Percentiles rank a stretch among this genome's conserved stretches.
phyloP scores from a whole-genome alignment of 2,797 vertebrate species.

The Kryptopterus vitreolus region DNA sequence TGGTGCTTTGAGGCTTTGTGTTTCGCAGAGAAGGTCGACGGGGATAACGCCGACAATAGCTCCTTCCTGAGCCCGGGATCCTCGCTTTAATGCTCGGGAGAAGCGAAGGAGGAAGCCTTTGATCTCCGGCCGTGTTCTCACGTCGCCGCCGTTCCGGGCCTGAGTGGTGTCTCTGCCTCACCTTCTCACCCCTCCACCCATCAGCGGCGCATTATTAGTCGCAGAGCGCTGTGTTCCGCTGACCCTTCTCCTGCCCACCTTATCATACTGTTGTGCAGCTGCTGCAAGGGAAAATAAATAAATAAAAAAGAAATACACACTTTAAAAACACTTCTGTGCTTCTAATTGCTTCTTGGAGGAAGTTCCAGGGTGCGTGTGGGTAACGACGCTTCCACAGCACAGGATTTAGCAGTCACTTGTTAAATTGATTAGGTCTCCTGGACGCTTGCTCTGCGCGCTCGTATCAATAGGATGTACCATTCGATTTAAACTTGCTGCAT shows the following conservation, averaged over 20 bases:
- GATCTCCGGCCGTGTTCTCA: not conserved
- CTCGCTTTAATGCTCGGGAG: not conserved
- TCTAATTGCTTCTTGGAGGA: constrained; percentile 46
- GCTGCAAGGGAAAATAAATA: too few species aligned
- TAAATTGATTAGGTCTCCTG: constrained; percentile 17
- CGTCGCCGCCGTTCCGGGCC: not conserved
- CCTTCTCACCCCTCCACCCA: constrained; percentile 27
- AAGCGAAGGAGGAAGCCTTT: constrained; percentile 4
- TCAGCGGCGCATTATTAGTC: constrained; percentile 50
- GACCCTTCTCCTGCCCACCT: constrained; percentile 37
- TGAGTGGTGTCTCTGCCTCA: not conserved
- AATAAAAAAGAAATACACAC: constrained; percentile 2
- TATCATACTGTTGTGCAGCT: constrained; percentile 33
- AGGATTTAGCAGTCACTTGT: constrained; percentile 15
- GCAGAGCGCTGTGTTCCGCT: constrained; percentile 34
- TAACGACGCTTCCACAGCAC: constrained; percentile 1
- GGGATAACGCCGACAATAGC: not conserved
- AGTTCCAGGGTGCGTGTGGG: not conserved
- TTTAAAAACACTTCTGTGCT: constrained; percentile 42
- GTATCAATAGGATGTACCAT: not conserved
- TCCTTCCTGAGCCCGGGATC: not conserved
- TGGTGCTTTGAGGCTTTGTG: not conserved
- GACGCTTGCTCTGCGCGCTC: not conserved
- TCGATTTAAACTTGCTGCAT: not conserved
- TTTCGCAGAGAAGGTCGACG: constrained; percentile 6